Evolutionary conservation across 2,888 invertebrate species (phyloP).

Genomic region (Brenthis hecate): DNA sequence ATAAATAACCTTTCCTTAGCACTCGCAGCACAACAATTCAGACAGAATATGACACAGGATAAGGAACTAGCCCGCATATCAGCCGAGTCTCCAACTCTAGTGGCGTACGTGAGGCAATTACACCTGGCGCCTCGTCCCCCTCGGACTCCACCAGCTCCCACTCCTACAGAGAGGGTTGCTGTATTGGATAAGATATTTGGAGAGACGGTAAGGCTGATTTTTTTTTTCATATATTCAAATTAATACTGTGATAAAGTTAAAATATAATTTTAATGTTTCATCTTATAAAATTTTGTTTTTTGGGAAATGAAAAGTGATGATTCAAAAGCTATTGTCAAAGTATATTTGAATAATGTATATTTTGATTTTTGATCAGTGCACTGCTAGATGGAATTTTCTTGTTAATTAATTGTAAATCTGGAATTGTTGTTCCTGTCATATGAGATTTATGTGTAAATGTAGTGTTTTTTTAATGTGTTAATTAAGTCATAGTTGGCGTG

Average conservation of each 20-base stretch:
- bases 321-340: too few species aligned
- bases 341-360: too few species aligned
- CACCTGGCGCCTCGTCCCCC: constrained; percentile 80
- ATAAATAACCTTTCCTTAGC: constrained; percentile 62
- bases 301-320: too few species aligned
- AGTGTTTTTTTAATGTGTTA: too few species aligned
- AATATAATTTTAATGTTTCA: too few species aligned
- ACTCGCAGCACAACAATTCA: constrained; percentile 88
- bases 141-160: constrained; percentile 56
- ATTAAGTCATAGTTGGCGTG: too few species aligned
- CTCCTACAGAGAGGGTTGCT: constrained; percentile 70
- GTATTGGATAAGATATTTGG: constrained; percentile 56
- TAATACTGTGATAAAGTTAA: neutral
- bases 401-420: too few species aligned
- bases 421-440: too few species aligned
- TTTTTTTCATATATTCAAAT: neutral
- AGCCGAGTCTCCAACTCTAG: constrained; percentile 88
- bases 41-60: constrained; percentile 90
- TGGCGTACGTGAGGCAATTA: constrained; percentile 88
- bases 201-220: constrained; percentile 54
- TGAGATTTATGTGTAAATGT: too few species aligned
- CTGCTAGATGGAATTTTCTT: too few species aligned
- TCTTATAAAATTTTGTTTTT: too few species aligned
- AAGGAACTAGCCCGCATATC: constrained; percentile 88
- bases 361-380: too few species aligned